Percentiles rank a stretch among this genome's conserved stretches.
Conservation (phyloP, 2,888 invertebrate genomes). For the Pocota personata region DNA sequence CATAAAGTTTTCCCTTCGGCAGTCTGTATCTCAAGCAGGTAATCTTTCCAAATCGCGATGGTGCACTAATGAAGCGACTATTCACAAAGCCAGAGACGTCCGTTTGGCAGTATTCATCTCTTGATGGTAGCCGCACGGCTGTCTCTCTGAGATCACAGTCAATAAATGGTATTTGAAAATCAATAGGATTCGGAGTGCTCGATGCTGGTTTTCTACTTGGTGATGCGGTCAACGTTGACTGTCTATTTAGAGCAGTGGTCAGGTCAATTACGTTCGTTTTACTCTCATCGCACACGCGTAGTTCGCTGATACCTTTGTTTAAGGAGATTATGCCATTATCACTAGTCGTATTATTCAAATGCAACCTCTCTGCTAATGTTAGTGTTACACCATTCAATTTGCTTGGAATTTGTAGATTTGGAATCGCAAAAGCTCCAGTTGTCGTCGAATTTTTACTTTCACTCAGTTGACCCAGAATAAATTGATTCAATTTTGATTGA, state of each 20-base stretch:
- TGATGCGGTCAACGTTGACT: constrained; percentile 3
- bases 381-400: constrained; percentile 19
- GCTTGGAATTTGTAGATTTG: constrained; percentile 65
- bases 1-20: constrained; percentile 21
- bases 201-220: neutral
- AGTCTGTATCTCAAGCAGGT: constrained; percentile 73
- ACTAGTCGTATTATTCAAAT: constrained; percentile 25
- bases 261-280: constrained; percentile 76
- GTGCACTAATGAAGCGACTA: constrained; percentile 55
- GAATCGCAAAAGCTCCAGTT: constrained; percentile 74
- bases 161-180: constrained; percentile 76
- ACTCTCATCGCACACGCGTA: constrained; percentile 36
- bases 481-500: constrained; percentile 73
- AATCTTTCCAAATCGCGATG: constrained; percentile 75
- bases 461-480: constrained; percentile 74
- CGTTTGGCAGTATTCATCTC: constrained; percentile 73
- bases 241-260: constrained; percentile 77
- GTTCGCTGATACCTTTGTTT: constrained; percentile 32
- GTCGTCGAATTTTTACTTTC: constrained; percentile 42
- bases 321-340: constrained; percentile 4
- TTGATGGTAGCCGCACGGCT: constrained; percentile 29
- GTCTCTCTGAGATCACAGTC: constrained; percentile 75
- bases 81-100: constrained; percentile 64
- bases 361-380: constrained; percentile 44
- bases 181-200: constrained; percentile 17